Conservation (phyloP, 2,888 invertebrate genomes). For the Busseola fusca region DNA sequence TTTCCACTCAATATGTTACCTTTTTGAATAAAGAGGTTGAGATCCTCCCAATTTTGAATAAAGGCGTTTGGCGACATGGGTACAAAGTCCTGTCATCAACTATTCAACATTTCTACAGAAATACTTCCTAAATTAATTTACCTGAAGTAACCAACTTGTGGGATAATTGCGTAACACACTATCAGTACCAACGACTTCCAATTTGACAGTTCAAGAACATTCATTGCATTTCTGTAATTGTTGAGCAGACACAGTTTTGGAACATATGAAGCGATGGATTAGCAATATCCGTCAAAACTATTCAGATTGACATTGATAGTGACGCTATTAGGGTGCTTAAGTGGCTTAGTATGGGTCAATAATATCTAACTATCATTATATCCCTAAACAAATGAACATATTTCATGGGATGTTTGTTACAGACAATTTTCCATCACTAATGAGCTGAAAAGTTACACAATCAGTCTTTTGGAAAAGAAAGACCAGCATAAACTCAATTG, state of each 20-base stretch:
- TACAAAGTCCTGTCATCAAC: not conserved
- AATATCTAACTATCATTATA: not conserved
- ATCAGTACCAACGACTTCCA: not conserved
- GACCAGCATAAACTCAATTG: not conserved
- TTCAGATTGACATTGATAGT: too few species aligned
- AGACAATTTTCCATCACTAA: not conserved
- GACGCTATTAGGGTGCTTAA: not conserved
- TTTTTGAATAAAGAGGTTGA: constrained; percentile 38
- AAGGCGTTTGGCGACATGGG: not conserved
- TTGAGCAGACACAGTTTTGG: not conserved
- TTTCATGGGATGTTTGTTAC: too few species aligned
- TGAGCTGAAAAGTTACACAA: not conserved
- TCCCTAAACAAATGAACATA: not conserved
- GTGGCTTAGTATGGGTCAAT: not conserved
- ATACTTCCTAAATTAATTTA: not conserved
- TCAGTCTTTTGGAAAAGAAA: not conserved
- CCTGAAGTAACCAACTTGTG: not conserved
- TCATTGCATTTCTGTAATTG: not conserved
- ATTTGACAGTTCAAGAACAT: not conserved
- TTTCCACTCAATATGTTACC: constrained; percentile 48
- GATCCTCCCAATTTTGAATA: constrained; percentile 21
- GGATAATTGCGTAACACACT: too few species aligned
- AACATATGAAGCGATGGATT: too few species aligned
- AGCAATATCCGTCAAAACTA: too few species aligned
- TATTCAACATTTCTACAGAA: not conserved